Evolutionary conservation across 2,888 invertebrate genomes (phyloP).

Genomic region (Belgica antarctica): DNA sequence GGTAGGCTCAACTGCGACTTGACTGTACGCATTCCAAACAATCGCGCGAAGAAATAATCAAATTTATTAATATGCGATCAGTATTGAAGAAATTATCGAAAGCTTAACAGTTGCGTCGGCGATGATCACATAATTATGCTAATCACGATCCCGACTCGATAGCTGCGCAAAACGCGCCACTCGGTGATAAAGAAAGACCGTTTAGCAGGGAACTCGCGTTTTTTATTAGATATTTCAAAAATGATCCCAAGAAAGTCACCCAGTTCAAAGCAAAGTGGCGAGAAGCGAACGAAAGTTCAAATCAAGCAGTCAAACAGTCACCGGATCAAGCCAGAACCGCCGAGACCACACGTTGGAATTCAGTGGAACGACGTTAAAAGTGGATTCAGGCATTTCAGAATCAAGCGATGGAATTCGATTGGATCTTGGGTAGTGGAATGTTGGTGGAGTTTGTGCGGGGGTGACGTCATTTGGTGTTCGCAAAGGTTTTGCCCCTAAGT

Average conservation of each 20-base stretch:
- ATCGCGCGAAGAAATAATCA: not conserved
- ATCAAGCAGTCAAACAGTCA: slow-evolving; percentile 39
- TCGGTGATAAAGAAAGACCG: slow-evolving; percentile 1
- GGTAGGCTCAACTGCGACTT: not conserved
- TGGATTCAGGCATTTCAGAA: slow-evolving; percentile 31
- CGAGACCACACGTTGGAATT: slow-evolving; percentile 15
- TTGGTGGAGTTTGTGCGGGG: no score
- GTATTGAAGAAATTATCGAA: slow-evolving; percentile 29
- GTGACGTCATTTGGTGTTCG: no score
- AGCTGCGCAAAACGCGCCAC: slow-evolving; percentile 19
- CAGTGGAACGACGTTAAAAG: slow-evolving; percentile 40
- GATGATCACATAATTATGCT: slow-evolving; percentile 31
- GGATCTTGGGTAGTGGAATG: slow-evolving; percentile 79
- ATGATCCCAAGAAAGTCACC: slow-evolving; percentile 25
- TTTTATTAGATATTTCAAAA: not conserved
- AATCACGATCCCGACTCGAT: slow-evolving; percentile 29
- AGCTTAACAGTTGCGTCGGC: not conserved
- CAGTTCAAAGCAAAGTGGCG: not conserved
- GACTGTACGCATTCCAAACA: slow-evolving; percentile 1
- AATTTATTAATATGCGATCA: slow-evolving; percentile 17
- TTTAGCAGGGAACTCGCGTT: not conserved
- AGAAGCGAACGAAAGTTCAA: slow-evolving; percentile 24
- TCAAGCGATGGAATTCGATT: slow-evolving; percentile 65
- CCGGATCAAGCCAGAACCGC: slow-evolving; percentile 22
- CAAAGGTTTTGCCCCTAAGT: no score